A percentile compares a stretch with the other conserved stretches of the same genome.
Conservation (phyloP, 1,140 invertebrate species). For the Trypoxylus dichotomus region DNA sequence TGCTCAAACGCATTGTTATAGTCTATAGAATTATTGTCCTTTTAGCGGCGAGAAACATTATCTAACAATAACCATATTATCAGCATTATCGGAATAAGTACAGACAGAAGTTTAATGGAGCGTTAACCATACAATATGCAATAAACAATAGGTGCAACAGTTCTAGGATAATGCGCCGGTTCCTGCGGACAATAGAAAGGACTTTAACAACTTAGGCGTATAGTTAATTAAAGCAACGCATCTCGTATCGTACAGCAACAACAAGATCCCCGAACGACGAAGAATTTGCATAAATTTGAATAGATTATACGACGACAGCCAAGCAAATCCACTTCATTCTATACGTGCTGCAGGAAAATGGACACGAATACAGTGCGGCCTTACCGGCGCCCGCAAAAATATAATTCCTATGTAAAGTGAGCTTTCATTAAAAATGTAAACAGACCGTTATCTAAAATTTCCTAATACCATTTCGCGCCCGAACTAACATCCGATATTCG, state of each 20-base stretch:
- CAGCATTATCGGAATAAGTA: neutral
- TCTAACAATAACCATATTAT: neutral
- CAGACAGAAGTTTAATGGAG: neutral
- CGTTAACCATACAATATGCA: neutral
- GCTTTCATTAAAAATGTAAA: neutral
- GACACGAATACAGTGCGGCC: neutral
- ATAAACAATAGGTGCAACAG: neutral
- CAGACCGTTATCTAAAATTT: neutral
- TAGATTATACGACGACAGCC: neutral
- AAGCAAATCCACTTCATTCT: neutral
- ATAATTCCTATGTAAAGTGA: neutral
- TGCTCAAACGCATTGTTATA: too few species aligned
- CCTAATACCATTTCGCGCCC: neutral
- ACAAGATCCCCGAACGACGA: neutral
- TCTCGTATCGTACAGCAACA: neutral
- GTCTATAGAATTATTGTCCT: neutral
- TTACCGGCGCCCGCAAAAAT: neutral
- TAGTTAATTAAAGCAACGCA: neutral
- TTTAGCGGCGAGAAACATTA: neutral
- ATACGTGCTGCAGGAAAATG: neutral
- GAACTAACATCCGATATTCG: neutral
- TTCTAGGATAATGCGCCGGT: neutral
- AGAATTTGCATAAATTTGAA: neutral
- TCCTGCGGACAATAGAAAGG: neutral
- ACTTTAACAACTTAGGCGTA: neutral